Evolutionary conservation across 2,797 vertebrate species (phyloP).

Genomic region (Poecilia gillii): DNA sequence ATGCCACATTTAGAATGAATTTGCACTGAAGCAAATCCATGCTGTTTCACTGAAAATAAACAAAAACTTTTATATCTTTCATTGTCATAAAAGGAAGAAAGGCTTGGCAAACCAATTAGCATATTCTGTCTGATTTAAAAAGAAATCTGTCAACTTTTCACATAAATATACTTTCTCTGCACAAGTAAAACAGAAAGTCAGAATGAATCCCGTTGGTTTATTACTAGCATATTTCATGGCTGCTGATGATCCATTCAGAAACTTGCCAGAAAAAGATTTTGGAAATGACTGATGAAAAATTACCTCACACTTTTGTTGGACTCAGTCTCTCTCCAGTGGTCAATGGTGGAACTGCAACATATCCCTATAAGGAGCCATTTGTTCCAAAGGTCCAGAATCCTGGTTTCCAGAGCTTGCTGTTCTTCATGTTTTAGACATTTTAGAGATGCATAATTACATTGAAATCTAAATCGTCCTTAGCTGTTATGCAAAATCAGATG

Average conservation of each 20-base stretch:
- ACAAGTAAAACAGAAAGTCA: not conserved
- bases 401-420: not conserved
- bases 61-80: not conserved
- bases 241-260: not conserved
- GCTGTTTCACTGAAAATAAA: not conserved
- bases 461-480: not conserved
- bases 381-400: not conserved
- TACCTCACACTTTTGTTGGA: conserved; percentile 2
- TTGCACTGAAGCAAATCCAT: not conserved
- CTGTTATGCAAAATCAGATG: not conserved
- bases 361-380: no score
- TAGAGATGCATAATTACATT: not conserved
- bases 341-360: conserved; percentile 30
- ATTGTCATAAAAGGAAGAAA: not conserved
- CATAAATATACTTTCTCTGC: not conserved
- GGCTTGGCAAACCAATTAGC: not conserved
- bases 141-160: not conserved
- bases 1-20: not conserved
- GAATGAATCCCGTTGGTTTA: not conserved
- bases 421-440: not conserved
- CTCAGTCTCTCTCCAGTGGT: conserved; percentile 39
- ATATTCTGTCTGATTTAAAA: not conserved
- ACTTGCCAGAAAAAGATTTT: not conserved
- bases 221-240: not conserved
- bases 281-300: not conserved